Base-by-base conservation (phyloP, 2,113 vertebrate species). In the Pungitius pungitius region DNA sequence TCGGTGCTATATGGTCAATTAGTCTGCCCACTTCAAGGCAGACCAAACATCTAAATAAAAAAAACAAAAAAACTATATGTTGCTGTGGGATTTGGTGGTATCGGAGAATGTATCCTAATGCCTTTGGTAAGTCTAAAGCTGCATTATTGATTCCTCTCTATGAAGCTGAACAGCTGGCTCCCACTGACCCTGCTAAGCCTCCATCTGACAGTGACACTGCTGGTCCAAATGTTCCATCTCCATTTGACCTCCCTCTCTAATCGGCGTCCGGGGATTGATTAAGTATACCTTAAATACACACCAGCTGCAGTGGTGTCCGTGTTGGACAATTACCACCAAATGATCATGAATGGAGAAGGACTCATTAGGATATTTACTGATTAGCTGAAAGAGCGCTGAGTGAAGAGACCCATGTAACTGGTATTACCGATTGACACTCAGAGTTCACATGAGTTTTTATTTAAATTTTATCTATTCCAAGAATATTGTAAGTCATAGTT, bases 211-310 rank as follows among this genome's bases (percentile, higher is more conserved):
- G 52, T 3, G 26, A 84, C 83, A 65, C 56, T 3, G 26, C 63
- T 39, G 52, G 20, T 72, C 69, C 70, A 82, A 87, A 87, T 82
- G 84, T 71, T 84, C 73, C 61, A 75, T 68, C 70, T 87, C 73
- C 74, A 59, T 90, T 87, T 87, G 77, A 84, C 78, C 81, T 73
- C 73, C 63, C 79, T 79, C 80, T 82, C 80, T 90, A 84, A 88
- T 83, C 85, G 85, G 69, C 87, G 78, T 45, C 70, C 37, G 65
- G 79, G 88, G 73, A 85, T 81, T 88, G 88, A 92, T 92, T 79
- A 84, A 82, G 47, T 70, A 27, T 60, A 57, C 70, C 35, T 79
- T 79, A 87, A 83, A 84, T 73, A 84, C 51, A 67, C 54, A 49
- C 52, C 70, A 73, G 64, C 78, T 65, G 1, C 20, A 66, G 56